Conservation (phyloP, 2,888 invertebrate species). For the Andrena marginata region DNA sequence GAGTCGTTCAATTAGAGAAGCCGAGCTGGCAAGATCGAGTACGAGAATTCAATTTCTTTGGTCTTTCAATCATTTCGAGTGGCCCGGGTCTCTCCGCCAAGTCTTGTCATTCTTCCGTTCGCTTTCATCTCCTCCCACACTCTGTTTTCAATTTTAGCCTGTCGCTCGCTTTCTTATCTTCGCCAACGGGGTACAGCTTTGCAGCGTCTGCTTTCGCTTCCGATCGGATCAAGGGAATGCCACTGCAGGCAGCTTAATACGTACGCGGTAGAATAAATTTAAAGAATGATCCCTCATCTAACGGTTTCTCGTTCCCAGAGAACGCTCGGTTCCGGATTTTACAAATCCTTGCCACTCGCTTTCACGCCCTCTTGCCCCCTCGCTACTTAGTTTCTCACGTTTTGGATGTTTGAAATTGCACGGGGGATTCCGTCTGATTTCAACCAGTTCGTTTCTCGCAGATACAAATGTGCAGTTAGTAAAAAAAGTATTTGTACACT, state of each 20-base stretch:
- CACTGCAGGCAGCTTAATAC: conserved; percentile 22
- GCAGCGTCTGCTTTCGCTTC: conserved; percentile 30
- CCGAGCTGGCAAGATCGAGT: conserved; percentile 70
- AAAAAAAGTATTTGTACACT: no score
- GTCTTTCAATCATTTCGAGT: conserved; percentile 79
- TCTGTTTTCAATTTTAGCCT: conserved; percentile 40
- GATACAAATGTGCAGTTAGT: no score
- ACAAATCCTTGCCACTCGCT: conserved; percentile 29
- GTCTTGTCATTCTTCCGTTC: conserved; percentile 46
- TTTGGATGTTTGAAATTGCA: not conserved
- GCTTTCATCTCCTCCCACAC: conserved; percentile 50
- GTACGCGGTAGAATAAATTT: conserved; percentile 35
- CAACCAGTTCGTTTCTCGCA: not conserved
- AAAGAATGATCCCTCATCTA: conserved; percentile 26
- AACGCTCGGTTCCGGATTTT: conserved; percentile 33
- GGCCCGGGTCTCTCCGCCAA: conserved; percentile 60
- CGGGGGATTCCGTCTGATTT: no score
- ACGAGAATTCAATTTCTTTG: conserved; percentile 79
- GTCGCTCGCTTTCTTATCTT: conserved; percentile 65
- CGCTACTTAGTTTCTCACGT: not conserved
- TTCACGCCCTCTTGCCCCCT: not conserved
- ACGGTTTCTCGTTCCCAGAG: not conserved
- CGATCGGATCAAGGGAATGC: not conserved
- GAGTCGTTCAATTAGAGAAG: conserved; percentile 79
- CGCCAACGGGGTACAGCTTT: conserved; percentile 48